Base-by-base conservation (phyloP, 1,140 invertebrate genomes). In the Phortica variegata region DNA sequence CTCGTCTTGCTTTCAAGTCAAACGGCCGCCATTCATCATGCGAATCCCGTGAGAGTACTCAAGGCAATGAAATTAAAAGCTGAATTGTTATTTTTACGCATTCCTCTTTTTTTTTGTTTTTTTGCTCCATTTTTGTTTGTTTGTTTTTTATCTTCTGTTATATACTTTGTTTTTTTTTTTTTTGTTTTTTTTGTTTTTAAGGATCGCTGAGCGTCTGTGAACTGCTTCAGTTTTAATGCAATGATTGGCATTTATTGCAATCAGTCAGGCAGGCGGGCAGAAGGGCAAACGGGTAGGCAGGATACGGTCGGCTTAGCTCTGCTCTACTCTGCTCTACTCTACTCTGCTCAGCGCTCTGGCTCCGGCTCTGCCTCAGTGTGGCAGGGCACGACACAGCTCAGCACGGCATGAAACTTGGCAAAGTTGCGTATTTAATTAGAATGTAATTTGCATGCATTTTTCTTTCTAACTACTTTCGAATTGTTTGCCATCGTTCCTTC, bases 41-140 rank as follows among this genome's bases (percentile, higher is more conserved):
- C 49, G 49, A 61, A 47, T 60, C 58, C 58, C 58, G 56, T 40
- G 58, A 60, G 58, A 61, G 58, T 60, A 51, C 58, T 61, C 58
- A 60, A 60, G 47, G 58, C 58, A 60, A 61, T 61, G 58, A 61
- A 61, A 61, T 61, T 61, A 61, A 61, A 60, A 61, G 58, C 58
- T 60, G 54, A 61, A 61, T 61, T 60, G 58, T 61, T 61, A 60
- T 60, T 60, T 53, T 43, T 46, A 33, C 33, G 36, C 44, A 16
- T 46, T 38, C 20, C 34, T 37, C 38, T 46, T 32, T 20, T 17
- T 45, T 26, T 31, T 18, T 34, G 5, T 26, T 10, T 18, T 42
- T 42, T 15, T 36, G 15, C 2, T 12, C 37, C 16, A 23, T 2
- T 1, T 21, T 15, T 15, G 19, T 34, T 10, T 34, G 42, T 29